Evolutionary conservation across 2,797 vertebrate species (phyloP), one percentile per base, ranked within the genome.

Genomic region (Xerus rutilus): DNA sequence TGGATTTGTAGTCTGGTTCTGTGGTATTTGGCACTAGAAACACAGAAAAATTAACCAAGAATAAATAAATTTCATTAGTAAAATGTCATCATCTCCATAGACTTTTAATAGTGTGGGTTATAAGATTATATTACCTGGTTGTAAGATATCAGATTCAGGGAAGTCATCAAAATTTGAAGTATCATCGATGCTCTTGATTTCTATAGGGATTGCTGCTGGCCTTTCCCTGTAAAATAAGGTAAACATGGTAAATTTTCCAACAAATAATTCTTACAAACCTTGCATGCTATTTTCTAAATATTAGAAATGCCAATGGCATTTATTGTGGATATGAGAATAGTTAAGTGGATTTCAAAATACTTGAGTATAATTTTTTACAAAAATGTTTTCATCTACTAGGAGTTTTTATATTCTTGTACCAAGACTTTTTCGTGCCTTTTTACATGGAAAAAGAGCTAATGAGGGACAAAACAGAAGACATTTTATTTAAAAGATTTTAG

Each of bases 121-220:
- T 7, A 54, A 5, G 45, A 81, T 39, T 52, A 47, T 89, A 98
- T 98, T 97, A 99, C 99, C 99, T 99, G 99, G 99, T 98, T 99
- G 99, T 96, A 99, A 99, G 98, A 99, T 99, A 98, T 99, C 99
- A 0, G 99, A 99, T 93, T 99, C 99, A 0, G 99, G 99, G 98
- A 99, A 99, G 94, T 99, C 99, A 59, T 99, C 99, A 0, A 99
- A 99, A 98, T 99, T 99, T 8, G 99, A 99, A 86, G 99, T 99
- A 98, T 99, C 99, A 78, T 99, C 99, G 52, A 99, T 99, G 89
- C 99, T 99, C 98, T 99, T 99, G 98, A 99, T 99, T 98, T 99
- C 99, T 95, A 99, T 99, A 30, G 99, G 99, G 97, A 99, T 99
- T 88, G 99, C 99, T 89, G 99, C 99, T 11, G 99, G 99, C 95